Evolutionary conservation across 2,888 invertebrate species (phyloP), one percentile per base, ranked within the genome.

Genomic region (Conus canariensis): DNA sequence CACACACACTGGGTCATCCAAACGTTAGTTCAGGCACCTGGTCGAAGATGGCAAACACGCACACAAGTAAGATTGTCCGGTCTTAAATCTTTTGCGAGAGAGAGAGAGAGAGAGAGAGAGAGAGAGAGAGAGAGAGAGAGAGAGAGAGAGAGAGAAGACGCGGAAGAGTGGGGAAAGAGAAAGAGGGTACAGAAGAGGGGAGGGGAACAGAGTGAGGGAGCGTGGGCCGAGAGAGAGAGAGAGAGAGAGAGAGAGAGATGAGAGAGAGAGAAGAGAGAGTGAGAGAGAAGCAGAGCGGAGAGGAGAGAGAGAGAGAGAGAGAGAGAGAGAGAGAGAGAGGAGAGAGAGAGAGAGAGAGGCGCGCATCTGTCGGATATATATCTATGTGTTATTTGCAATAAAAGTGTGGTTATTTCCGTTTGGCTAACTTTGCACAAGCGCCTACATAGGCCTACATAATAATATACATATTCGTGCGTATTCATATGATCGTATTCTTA

Each of bases 291-390:
- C n/a, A 74, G 16, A 80, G 10, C 0, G 30, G 30, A 80, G 80
- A 80, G 80, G 9, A 74, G 16, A 74, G 19, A 74, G 19, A 74
- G 19, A 74, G 19, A 74, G 19, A 74, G 16, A 80, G 10, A 80
- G 30, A 80, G 30, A 80, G 80, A 80, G 80, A 80, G 30, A 80
- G 80, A 80, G 80, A 80, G 80, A 80, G 10, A 45, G 59, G 45
- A 45, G 45, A 45, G 45, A 45, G 45, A 45, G 45, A 45, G 45
- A 45, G 45, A 45, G 45, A 45, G 45, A 45, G 45, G 3, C n/a
- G n/a, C n/a, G 45, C 45, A 45, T 45, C 45, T 45, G 45, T 45
- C 45, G 45, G 45, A 45, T 45, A 45, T 45, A 1, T 45, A 45
- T 45, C 45, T 45, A 45, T 45, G 45, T 45, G 45, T 45, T 45